phyloP scores from a whole-genome alignment of 2,797 vertebrate genomes.

The Poecilia velifera region DNA sequence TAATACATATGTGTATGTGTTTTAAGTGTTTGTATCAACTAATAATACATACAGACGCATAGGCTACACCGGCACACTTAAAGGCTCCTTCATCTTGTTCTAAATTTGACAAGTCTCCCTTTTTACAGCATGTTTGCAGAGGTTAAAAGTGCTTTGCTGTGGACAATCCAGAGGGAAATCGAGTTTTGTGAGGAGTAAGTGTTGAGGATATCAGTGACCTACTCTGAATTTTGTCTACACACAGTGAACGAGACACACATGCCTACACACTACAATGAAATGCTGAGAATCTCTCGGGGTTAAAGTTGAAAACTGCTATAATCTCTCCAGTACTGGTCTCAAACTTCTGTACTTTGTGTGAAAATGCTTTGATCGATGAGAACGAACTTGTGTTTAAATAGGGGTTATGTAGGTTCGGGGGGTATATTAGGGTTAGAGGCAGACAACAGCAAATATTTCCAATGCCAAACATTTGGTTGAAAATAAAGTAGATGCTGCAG shows the following conservation, averaged over 20 bases:
- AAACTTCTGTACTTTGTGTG: conserved; percentile 46
- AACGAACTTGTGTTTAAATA: conserved; percentile 72
- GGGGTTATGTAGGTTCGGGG: conserved; percentile 72
- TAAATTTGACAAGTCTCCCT: conserved; percentile 53
- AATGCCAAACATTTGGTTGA: conserved; percentile 48
- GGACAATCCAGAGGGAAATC: conserved; percentile 58
- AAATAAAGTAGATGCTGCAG: conserved; percentile 64
- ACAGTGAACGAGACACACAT: conserved; percentile 12
- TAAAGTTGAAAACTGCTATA: conserved; percentile 66
- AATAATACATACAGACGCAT: conserved; percentile 30
- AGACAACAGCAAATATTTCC: conserved; percentile 69
- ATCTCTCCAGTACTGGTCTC: conserved; percentile 59
- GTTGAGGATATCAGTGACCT: conserved; percentile 51
- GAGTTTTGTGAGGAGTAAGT: conserved; percentile 59
- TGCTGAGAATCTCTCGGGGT: conserved; percentile 61
- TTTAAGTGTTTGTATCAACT: conserved; percentile 26
- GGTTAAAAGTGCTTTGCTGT: conserved; percentile 65
- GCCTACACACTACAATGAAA: conserved; percentile 47
- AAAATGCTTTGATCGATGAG: conserved; percentile 75
- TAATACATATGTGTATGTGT: conserved; percentile 16
- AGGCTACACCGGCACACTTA: conserved; percentile 17
- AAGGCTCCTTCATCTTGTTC: conserved; percentile 36
- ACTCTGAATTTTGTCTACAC: conserved; percentile 37
- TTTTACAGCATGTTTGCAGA: conserved; percentile 49
- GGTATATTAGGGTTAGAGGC: conserved; percentile 54